Percentiles rank a stretch among this genome's conserved stretches.
phyloP scores from a whole-genome alignment of 2,797 vertebrate species.

The Etheostoma perlongum region DNA sequence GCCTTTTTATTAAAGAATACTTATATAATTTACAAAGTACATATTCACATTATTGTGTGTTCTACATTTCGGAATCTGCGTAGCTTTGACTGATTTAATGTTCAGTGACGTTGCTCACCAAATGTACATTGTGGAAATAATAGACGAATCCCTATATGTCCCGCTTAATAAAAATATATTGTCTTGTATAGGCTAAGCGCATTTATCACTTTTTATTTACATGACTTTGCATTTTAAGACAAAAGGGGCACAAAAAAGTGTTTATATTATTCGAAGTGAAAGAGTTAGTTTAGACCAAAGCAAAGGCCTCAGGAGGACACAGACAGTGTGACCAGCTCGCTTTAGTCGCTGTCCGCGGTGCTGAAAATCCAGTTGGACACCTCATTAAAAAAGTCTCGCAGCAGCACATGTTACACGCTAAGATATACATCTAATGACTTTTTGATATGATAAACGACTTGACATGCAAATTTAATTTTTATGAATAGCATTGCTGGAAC shows the following conservation, averaged over 20 bases:
- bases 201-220: conserved; percentile 78
- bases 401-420: conserved; percentile 7
- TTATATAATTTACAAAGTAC: conserved; percentile 85
- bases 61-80: conserved; percentile 85
- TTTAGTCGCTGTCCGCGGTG: conserved; percentile 76
- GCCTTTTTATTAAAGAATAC: conserved; percentile 78
- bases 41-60: conserved; percentile 89
- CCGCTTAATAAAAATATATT: conserved; percentile 90
- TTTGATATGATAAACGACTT: neutral
- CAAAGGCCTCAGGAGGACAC: conserved; percentile 40
- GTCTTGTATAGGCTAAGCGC: conserved; percentile 87
- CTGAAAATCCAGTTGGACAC: conserved; percentile 62
- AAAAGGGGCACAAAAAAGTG: neutral
- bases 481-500: neutral
- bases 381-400: neutral
- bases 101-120: conserved; percentile 87
- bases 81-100: conserved; percentile 89
- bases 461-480: neutral
- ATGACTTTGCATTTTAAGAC: conserved; percentile 20
- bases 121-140: conserved; percentile 84
- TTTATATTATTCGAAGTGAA: neutral
- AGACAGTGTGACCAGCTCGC: conserved; percentile 19
- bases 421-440: neutral
- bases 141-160: conserved; percentile 88
- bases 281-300: neutral